Evolutionary conservation across 2,888 invertebrate species (phyloP).

Genomic region (Brenthis hecate): DNA sequence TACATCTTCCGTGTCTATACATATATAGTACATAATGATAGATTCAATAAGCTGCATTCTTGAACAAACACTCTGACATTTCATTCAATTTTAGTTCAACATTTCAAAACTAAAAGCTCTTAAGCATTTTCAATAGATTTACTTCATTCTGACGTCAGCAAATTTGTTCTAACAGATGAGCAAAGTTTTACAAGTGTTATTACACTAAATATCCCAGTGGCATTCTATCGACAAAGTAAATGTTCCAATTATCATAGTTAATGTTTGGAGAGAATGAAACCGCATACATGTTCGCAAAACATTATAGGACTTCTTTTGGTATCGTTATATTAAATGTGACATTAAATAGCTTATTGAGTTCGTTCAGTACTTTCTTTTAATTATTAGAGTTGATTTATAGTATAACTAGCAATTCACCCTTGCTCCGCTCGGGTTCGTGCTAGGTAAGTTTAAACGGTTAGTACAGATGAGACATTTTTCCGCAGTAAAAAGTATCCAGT

Average conservation of each 20-base stretch:
- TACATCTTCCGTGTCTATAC: no score
- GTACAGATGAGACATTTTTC: no score
- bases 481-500: no score
- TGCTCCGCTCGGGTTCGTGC: no score
- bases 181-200: conserved; percentile 22
- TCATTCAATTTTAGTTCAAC: not conserved
- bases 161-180: conserved; percentile 22
- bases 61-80: not conserved
- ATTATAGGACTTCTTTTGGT: conserved; percentile 17
- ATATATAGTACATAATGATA: no score
- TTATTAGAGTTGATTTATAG: no score
- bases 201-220: conserved; percentile 38
- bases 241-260: conserved; percentile 80
- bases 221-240: conserved; percentile 73
- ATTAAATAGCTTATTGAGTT: no score
- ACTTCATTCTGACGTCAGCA: conserved; percentile 7
- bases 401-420: no score
- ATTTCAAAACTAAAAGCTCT: conserved; percentile 6
- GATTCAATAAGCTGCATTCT: no score
- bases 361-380: no score
- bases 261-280: conserved; percentile 64
- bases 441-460: no score
- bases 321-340: no score
- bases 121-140: conserved; percentile 8
- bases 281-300: conserved; percentile 43